These are phyloP conservation scores for Ornithorhynchus anatinus DNA, from an alignment of 2,113 vertebrate genomes.

Conservation along the genomic window DNA sequence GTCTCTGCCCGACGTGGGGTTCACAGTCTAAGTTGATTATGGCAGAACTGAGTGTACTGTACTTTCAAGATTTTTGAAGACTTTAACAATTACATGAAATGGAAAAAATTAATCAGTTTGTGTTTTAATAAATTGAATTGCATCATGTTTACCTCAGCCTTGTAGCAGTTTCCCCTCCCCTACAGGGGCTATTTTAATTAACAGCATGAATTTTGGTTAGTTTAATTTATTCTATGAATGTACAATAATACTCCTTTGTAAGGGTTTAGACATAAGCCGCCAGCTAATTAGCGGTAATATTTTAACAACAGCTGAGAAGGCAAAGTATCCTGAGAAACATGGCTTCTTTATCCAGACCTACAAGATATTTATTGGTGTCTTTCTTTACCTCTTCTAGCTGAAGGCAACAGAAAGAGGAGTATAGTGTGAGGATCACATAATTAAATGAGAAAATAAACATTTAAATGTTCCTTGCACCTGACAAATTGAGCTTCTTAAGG, in stretches of 20 bases:
- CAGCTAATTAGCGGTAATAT: slow-evolving; percentile 67
- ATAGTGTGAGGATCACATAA: slow-evolving; percentile 66
- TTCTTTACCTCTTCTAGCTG: slow-evolving; percentile 50
- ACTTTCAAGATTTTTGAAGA: slow-evolving; percentile 76
- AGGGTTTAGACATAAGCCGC: slow-evolving; percentile 68
- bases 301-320: slow-evolving; percentile 65
- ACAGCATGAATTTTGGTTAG: slow-evolving; percentile 73
- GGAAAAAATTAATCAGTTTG: slow-evolving; percentile 71
- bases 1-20: too few species aligned
- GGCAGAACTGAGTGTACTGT: too few species aligned
- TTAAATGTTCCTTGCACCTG: slow-evolving; percentile 49
- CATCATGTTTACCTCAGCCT: slow-evolving; percentile 69
- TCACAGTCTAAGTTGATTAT: too few species aligned
- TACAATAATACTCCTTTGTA: slow-evolving; percentile 66
- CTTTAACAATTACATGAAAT: slow-evolving; percentile 70
- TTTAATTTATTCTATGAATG: slow-evolving; percentile 77
- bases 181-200: slow-evolving; percentile 78
- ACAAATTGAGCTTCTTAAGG: slow-evolving; percentile 31
- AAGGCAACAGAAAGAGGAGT: slow-evolving; percentile 67
- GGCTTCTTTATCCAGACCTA: slow-evolving; percentile 47
- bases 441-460: slow-evolving; percentile 77
- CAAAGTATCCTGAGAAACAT: slow-evolving; percentile 48
- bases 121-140: slow-evolving; percentile 57
- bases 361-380: slow-evolving; percentile 49
- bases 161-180: slow-evolving; percentile 67